These are phyloP conservation scores for Notarius lentiginosus DNA, from an alignment of 2,113 vertebrate species.

Conservation along the genomic window DNA sequence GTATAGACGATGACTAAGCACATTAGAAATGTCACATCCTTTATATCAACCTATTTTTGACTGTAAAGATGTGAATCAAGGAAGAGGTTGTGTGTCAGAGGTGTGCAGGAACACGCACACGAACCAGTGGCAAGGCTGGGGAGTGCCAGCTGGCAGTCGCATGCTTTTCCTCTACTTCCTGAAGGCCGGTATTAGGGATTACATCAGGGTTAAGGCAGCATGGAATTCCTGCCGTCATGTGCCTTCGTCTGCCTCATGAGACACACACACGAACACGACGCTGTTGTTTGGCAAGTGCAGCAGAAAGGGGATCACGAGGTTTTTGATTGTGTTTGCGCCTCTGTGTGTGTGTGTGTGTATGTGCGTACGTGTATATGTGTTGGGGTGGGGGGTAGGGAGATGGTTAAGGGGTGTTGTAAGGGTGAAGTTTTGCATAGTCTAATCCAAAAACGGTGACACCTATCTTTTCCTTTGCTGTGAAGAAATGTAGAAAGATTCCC, in stretches of 20 bases:
- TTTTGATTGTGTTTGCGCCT: conserved; percentile 8
- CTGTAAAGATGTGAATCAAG: not conserved
- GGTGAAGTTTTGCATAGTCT: not conserved
- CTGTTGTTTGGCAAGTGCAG: conserved; percentile 56
- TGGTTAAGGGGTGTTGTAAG: not conserved
- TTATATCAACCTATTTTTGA: conserved; percentile 5
- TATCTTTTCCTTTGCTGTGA: not conserved
- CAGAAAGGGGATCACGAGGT: conserved; percentile 56
- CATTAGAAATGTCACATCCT: not conserved
- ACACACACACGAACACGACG: conserved; percentile 48
- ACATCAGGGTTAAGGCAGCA: conserved; percentile 68
- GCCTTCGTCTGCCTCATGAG: conserved; percentile 57
- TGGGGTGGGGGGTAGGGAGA: not conserved
- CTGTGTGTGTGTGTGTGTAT: conserved; percentile 25
- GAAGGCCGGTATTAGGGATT: conserved; percentile 69
- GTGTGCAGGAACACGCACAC: not conserved
- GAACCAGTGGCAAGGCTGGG: not conserved
- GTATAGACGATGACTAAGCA: conserved; percentile 42
- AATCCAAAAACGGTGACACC: not conserved
- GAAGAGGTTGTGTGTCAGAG: conserved; percentile 45
- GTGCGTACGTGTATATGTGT: conserved; percentile 14
- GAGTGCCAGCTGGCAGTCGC: conserved; percentile 47
- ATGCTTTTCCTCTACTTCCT: conserved; percentile 63
- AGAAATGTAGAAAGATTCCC: not conserved
- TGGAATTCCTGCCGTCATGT: conserved; percentile 72